Evolutionary conservation across 1,140 invertebrate species (phyloP), one percentile per base, ranked within the genome.

Genomic region (Drosophila carrolli): DNA sequence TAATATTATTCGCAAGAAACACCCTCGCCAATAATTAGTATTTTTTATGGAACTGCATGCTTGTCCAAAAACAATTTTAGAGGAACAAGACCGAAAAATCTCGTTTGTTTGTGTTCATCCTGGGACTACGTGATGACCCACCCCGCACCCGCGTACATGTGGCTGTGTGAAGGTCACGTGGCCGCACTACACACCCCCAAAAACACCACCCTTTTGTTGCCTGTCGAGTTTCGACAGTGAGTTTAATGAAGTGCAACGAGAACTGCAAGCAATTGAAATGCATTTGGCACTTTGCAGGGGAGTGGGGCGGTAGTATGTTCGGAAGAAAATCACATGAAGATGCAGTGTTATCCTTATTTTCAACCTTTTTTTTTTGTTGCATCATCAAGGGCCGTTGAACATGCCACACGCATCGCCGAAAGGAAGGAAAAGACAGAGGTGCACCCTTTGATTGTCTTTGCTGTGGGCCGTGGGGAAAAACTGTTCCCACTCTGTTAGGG

Each of bases 241-340:
- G 79, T 76, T 88, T 88, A 86, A 86, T 86, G 83, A 86, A 88
- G 82, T 86, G 83, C 82, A 82, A 86, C 83, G 79, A 79, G 67
- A 65, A 75, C 65, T 75, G 72, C 61, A 71, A 78, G 79, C 83
- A 76, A 86, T 88, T 88, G 83, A 86, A 86, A 88, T 82, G 79
- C 79, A 75, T 77, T 62, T 62, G 70, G 48, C 48, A 63, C 55
- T 72, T 73, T 23, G 37, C 23, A 37, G n/a, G 54, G 10, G 8
- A 32, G 5, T 19, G 3, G n/a, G 10, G 14, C 44, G 35, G 51
- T 6, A 1, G 27, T 2, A n/a, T 16, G 29, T 14, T 23, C 8
- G 8, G 1, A 11, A 16, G 29, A 35, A n/a, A 19, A 23, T 6
- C 59, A 46, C 54, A 19, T 44, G 43, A 62, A 58, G 50, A 54